Conservation (phyloP, 2,797 vertebrate species). For the Enteromius anoplus region DNA sequence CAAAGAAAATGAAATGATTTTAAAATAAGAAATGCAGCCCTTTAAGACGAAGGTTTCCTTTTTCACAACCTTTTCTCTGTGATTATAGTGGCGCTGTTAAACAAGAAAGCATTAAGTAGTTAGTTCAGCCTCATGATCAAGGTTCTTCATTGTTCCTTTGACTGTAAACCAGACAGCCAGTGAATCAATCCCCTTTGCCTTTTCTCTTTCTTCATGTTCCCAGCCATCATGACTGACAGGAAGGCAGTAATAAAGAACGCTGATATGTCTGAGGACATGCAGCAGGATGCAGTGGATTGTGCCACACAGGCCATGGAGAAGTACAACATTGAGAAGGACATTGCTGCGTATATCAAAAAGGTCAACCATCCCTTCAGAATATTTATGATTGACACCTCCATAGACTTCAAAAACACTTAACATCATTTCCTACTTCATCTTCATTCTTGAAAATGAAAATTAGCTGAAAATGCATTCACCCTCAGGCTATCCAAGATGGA, state of each 20-base stretch:
- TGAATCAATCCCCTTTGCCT: background rate
- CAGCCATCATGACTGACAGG: conserved; percentile 93
- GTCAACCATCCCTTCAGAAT: conserved; percentile 65
- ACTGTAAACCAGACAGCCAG: background rate
- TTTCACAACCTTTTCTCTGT: background rate
- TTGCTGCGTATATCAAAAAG: conserved; percentile 99
- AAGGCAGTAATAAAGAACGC: conserved; percentile 99
- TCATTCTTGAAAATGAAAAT: background rate
- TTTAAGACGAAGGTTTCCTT: background rate
- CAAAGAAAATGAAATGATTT: background rate
- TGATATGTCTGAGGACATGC: conserved; percentile 99
- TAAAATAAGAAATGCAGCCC: background rate
- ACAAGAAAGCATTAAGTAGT: background rate
- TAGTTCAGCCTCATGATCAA: background rate
- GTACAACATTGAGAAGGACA: conserved; percentile 99
- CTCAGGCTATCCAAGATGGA: background rate
- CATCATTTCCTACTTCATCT: background rate
- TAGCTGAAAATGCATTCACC: background rate
- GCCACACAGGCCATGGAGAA: conserved; percentile 99
- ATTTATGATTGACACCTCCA: background rate
- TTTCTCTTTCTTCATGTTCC: conserved; percentile 12
- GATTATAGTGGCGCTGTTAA: background rate
- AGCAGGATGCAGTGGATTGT: conserved; percentile 98
- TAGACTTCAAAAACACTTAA: background rate
- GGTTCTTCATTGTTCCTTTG: background rate